phyloP scores from a whole-genome alignment of 2,113 vertebrate species.

The Equus quagga region DNA sequence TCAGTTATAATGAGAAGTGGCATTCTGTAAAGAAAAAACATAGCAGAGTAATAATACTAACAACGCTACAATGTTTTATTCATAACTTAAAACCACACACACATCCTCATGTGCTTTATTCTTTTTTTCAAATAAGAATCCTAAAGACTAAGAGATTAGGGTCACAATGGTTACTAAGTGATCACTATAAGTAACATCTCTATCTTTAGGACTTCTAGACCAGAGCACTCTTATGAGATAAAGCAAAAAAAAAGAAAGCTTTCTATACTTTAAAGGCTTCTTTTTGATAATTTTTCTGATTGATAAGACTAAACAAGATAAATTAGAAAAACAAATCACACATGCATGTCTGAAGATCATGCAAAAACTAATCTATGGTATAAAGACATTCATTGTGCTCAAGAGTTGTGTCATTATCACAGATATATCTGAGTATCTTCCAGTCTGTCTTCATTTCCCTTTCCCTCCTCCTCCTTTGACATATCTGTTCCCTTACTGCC shows the following conservation, averaged over 20 bases:
- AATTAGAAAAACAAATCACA: conserved; percentile 43
- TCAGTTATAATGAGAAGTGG: not conserved
- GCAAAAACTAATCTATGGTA: not conserved
- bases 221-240: not conserved
- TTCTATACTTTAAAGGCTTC: not conserved
- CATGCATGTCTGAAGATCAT: not conserved
- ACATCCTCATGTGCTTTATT: not conserved
- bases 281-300: not conserved
- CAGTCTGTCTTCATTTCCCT: not conserved
- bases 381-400: not conserved
- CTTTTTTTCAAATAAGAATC: conserved; percentile 20
- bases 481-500: not conserved
- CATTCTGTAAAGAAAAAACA: conserved; percentile 27
- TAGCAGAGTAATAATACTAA: not conserved
- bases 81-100: not conserved
- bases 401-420: not conserved
- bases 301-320: not conserved
- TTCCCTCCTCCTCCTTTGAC: not conserved
- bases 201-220: not conserved
- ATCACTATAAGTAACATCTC: not conserved
- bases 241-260: conserved; percentile 29
- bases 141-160: not conserved
- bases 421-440: not conserved
- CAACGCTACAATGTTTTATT: conserved; percentile 17
- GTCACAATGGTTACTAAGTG: not conserved